Base-by-base conservation (phyloP, 1,140 invertebrate species). In the Drosophila mojavensis region DNA sequence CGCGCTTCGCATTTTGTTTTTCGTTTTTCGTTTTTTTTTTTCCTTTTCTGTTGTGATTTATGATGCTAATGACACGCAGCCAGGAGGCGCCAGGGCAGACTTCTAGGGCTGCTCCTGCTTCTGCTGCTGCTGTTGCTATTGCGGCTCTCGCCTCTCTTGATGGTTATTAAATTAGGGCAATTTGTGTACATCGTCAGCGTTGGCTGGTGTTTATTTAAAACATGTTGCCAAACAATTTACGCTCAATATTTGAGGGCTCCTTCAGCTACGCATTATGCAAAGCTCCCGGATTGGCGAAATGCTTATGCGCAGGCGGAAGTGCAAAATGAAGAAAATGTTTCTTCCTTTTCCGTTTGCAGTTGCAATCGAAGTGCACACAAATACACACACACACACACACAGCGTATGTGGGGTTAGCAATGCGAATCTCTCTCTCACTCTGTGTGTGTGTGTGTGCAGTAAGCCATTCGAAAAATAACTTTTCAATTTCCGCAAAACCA, bases 161-260 rank as follows among this genome's bases (percentile, higher is more conserved):
- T 89, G 85, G 81, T 89, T 89, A 89, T 89, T 89, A 89, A 89
- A 89, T 89, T 89, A 89, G 85, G 85, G 85, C 85, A 89, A 89
- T 89, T 89, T 89, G 86, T 90, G 88, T 81, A 81, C 77, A 78
- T 75, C 84, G 74, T 62, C 58, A 48, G 41, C 53, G 66, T 67
- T 66, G 43, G 53, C 59, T 75, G 54, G 61, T 89, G 84, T 89
- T 89, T 89, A 84, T 89, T 89, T 89, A 89, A 88, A 89, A 69
- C 74, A 84, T 90, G 84, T 89, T 84, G 80, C 64, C 78, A 75
- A 84, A 84, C 84, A 89, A 73, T 89, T 89, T 84, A 55, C 84
- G 74, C 78, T 83, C 72, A 78, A 89, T 80, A 84, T 78, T 74
- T 66, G 61, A 54, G 15, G 36, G 41, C 58, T 70, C 39, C 59